Conservation (phyloP, 2,888 invertebrate genomes). For the Gonocerus acuteangulatus region DNA sequence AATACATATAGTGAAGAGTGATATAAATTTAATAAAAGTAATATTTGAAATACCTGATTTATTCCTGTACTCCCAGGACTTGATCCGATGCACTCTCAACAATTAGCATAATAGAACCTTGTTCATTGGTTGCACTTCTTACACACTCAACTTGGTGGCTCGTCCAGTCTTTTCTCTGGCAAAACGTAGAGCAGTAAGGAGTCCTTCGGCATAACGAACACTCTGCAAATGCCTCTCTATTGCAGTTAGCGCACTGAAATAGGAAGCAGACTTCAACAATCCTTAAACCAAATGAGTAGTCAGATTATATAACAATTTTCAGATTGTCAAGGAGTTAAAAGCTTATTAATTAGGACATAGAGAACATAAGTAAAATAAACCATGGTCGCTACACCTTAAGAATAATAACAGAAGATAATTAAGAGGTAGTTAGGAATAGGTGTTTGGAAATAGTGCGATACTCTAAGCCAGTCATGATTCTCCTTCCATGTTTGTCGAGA, state of each 20-base stretch:
- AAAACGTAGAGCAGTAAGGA: constrained; percentile 82
- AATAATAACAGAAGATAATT: too few relatives aligned
- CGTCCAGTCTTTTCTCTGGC: constrained; percentile 84
- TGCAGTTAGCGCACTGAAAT: constrained; percentile 77
- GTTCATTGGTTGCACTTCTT: constrained; percentile 52
- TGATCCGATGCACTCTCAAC: constrained; percentile 56
- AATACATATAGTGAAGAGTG: too few relatives aligned
- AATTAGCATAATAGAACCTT: constrained; percentile 68
- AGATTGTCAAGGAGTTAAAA: too few relatives aligned
- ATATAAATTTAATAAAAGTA: too few relatives aligned
- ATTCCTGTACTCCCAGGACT: constrained; percentile 37
- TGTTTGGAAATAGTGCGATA: too few relatives aligned
- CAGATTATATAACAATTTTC: too few relatives aligned
- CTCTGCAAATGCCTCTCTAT: constrained; percentile 77
- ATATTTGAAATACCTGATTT: constrained; percentile 7
- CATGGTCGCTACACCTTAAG: too few relatives aligned
- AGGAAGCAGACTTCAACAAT: neutral
- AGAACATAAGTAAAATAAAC: too few relatives aligned
- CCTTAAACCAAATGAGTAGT: neutral
- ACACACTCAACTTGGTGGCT: constrained; percentile 79
- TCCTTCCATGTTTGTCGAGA: too few relatives aligned
- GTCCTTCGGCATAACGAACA: constrained; percentile 79
- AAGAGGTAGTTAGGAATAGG: too few relatives aligned
- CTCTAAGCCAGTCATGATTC: too few relatives aligned
- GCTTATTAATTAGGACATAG: too few relatives aligned